Evolutionary conservation across 2,113 vertebrate species (phyloP).

Genomic region (Danio rerio): GRCz12tu NC_133199.1:11655001-11655500

Average conservation of each 20-base stretch:
- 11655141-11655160: not conserved
- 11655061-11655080: not conserved
- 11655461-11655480: no score
- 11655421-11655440: no score
- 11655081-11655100: not conserved
- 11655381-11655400: not conserved
- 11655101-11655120: not conserved
- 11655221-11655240: not conserved
- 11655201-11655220: not conserved
- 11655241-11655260: not conserved
- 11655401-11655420: no score
- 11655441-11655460: no score
- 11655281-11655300: not conserved
- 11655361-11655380: not conserved
- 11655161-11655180: not conserved
- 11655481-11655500: no score
- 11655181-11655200: no score
- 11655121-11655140: not conserved
- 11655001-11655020: not conserved
- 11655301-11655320: conserved; percentile 1
- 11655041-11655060: not conserved
- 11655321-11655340: not conserved
- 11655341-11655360: not conserved
- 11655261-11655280: not conserved
- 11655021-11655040: not conserved